Conservation (phyloP, 1,140 invertebrate genomes). For the Helicoverpa armigera region DNA sequence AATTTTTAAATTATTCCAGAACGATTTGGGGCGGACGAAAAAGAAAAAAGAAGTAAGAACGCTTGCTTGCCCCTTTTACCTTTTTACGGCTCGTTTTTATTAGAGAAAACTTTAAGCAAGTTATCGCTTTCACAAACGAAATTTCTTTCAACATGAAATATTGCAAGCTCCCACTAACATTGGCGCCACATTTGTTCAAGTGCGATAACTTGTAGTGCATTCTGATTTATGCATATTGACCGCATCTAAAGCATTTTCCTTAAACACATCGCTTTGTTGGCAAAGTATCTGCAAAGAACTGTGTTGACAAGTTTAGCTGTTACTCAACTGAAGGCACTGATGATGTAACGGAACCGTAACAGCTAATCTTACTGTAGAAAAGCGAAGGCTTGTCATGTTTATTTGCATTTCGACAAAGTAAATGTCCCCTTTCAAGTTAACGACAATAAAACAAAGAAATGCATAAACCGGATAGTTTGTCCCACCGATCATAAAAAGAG, state of each 20-base stretch:
- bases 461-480: conserved; percentile 24
- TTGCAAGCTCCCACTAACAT: conserved; percentile 64
- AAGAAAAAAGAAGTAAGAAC: conserved; percentile 98
- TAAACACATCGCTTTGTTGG: conserved; percentile 84
- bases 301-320: conserved; percentile 78
- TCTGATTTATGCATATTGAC: conserved; percentile 79
- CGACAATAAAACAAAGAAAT: conserved; percentile 1
- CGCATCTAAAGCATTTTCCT: conserved; percentile 77
- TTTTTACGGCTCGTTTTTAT: conserved; percentile 84
- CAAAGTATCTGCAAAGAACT: conserved; percentile 71
- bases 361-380: conserved; percentile 76
- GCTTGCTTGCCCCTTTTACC: conserved; percentile 86
- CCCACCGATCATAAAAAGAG: neutral
- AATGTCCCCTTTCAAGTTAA: conserved; percentile 23
- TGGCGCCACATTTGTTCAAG: conserved; percentile 67
- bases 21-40: conserved; percentile 97
- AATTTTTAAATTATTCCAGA: conserved; percentile 90
- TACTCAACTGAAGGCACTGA: conserved; percentile 49
- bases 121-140: conserved; percentile 80
- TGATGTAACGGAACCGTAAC: conserved; percentile 55
- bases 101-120: conserved; percentile 79
- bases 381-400: conserved; percentile 78
- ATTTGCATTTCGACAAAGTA: conserved; percentile 71
- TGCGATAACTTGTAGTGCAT: conserved; percentile 84
- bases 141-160: conserved; percentile 64